phyloP scores from a whole-genome alignment of 92 coral and sea anemone species.

The Heliopora coerulea region DNA sequence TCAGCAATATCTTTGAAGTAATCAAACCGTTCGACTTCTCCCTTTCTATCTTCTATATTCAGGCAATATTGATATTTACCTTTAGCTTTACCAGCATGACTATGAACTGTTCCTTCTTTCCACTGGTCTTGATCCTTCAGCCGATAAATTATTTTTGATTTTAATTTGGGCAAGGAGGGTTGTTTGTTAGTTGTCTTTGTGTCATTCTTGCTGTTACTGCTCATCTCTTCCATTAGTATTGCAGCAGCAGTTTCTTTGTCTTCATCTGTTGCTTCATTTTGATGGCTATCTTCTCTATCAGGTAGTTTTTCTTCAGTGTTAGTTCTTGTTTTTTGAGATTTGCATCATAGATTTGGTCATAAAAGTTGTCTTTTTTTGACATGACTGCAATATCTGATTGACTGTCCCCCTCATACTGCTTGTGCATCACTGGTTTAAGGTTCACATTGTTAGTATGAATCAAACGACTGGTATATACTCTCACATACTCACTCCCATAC shows the following conservation, averaged over 20 bases:
- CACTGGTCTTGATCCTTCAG: background rate
- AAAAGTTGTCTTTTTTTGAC: too few species aligned
- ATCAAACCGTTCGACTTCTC: background rate
- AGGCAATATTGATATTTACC: constrained; percentile 1
- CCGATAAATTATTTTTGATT: background rate
- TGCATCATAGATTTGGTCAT: background rate
- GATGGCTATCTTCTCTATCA: background rate
- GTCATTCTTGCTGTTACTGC: background rate
- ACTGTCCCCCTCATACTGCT: background rate
- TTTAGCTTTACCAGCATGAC: constrained; percentile 10
- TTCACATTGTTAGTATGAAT: background rate
- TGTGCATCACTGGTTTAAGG: background rate
- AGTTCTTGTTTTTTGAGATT: background rate
- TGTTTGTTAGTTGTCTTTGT: background rate
- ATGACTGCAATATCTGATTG: background rate
- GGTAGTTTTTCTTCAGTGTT: background rate
- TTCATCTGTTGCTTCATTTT: background rate
- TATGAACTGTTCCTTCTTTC: constrained; percentile 10
- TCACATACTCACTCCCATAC: constrained; percentile 6
- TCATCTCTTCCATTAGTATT: background rate
- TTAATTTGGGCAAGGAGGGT: background rate
- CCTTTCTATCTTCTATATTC: background rate
- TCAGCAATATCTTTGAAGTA: background rate
- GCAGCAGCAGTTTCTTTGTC: too few species aligned
- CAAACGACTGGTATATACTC: constrained; percentile 4